Base-by-base conservation (phyloP, 2,113 vertebrate genomes). In the Montifringilla adamsi region DNA sequence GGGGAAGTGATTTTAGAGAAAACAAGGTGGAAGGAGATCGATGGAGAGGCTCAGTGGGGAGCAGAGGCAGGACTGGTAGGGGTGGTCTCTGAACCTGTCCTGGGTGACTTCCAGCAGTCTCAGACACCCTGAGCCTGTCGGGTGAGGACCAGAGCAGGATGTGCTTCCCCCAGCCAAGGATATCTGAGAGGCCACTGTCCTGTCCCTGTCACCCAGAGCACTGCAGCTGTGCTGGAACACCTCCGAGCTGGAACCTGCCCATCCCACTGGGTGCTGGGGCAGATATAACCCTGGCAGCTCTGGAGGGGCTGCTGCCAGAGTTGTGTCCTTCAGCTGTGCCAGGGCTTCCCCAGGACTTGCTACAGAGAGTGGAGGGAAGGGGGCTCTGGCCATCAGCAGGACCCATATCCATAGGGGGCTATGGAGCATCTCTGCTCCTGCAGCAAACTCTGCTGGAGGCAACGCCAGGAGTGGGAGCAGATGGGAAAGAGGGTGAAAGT, bases 251-350 rank as follows among this genome's bases (percentile, higher is more conserved):
- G n/a, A 60, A 78, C 28, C 30, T 2, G 0, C 28, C 37, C 7
- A 0, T 66, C 41, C 37, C 1, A 2, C 60, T 1, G 2, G 20
- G 15, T 3, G 3, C 1, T 37, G 37, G 1, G 3, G 16, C 35
- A 62, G 37, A 44, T 24, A 22, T 1, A 6, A 58, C 43, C 26
- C 63, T 1, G 7, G 52, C 43, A 44, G 35, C 28, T n/a, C 33
- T 2, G 2, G 52, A 64, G 68, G 28, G 43, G 31, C 14, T 58
- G 62, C 17, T 50, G 78, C 30, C 49, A 52, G 63, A 35, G 33
- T 19, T 26, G 33, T 22, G 68, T 47, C 47, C 59, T 68, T 55
- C 2, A 5, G 31, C 33, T 86, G 22, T 49, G 47, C 69, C 0
- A 1, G 23, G 41, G 33, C 26, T 80, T 52, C 33, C 73, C 44